Conservation (phyloP, 2,797 vertebrate species). For the Leptodactylus fallax region DNA sequence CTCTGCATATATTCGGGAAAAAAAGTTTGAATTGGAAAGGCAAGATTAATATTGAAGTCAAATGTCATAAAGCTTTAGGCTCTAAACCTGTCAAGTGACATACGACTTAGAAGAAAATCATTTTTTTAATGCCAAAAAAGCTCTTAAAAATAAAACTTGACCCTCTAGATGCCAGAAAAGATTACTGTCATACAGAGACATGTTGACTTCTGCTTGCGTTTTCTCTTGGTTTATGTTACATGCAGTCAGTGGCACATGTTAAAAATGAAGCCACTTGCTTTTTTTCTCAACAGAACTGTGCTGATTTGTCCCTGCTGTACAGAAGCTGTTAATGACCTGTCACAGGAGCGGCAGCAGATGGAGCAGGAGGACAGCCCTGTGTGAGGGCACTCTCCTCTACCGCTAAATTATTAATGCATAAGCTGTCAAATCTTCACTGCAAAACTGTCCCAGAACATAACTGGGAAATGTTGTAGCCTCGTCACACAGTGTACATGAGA, state of each 20-base stretch:
- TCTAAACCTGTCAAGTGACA: slow-evolving; percentile 58
- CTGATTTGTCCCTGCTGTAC: slow-evolving; percentile 28
- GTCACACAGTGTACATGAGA: slow-evolving; percentile 27
- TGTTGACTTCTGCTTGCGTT: slow-evolving; percentile 32
- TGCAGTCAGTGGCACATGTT: slow-evolving; percentile 21
- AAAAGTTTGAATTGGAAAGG: slow-evolving; percentile 52
- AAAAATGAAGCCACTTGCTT: slow-evolving; percentile 50
- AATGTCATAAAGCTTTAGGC: slow-evolving; percentile 61
- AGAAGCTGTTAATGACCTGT: slow-evolving; percentile 63
- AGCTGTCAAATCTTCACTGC: slow-evolving; percentile 54
- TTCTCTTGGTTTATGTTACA: slow-evolving; percentile 48
- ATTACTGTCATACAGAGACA: slow-evolving; percentile 53
- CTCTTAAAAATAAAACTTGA: slow-evolving; percentile 25
- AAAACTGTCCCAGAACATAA: slow-evolving; percentile 36
- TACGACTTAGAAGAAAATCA: slow-evolving; percentile 39
- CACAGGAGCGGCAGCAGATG: slow-evolving; percentile 55
- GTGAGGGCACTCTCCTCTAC: slow-evolving; percentile 45
- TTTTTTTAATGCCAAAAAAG: slow-evolving; percentile 56
- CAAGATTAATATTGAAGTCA: slow-evolving; percentile 58
- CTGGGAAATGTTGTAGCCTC: slow-evolving; percentile 4
- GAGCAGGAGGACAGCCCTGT: slow-evolving; percentile 50
- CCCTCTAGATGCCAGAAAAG: slow-evolving; percentile 22
- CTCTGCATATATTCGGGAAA: slow-evolving; percentile 26
- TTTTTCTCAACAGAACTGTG: slow-evolving; percentile 1
- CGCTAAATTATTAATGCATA: slow-evolving; percentile 60